Evolutionary conservation across 2,797 vertebrate genomes (phyloP).

Genomic region (Sebastes melanostomus): DNA sequence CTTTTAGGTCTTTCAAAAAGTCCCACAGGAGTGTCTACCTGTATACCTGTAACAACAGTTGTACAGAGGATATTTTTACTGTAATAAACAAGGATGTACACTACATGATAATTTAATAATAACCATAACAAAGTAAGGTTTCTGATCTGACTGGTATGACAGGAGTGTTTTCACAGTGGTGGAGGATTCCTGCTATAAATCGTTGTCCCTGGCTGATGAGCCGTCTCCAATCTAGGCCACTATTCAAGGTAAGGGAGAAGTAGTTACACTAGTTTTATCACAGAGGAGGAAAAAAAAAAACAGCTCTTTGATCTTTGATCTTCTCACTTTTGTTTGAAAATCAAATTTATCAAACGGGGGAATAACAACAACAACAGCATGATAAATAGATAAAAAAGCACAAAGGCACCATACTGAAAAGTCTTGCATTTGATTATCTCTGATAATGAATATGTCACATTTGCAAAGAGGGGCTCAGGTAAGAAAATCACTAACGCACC

Average conservation of each 20-base stretch:
- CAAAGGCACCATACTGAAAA: constrained; percentile 78
- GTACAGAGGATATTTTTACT: not conserved
- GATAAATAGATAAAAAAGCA: constrained; percentile 73
- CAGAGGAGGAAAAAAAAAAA: constrained; percentile 50
- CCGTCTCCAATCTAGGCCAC: constrained; percentile 75
- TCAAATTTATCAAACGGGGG: constrained; percentile 84
- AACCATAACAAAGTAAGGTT: not conserved
- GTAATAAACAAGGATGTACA: not conserved
- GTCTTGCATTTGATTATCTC: constrained; percentile 86
- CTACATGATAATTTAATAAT: not conserved
- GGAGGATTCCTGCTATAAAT: constrained; percentile 20
- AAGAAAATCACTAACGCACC: constrained; percentile 72
- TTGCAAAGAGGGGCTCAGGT: constrained; percentile 81
- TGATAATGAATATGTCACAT: constrained; percentile 87
- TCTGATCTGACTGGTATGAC: constrained; percentile 1
- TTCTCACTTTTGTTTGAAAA: constrained; percentile 86
- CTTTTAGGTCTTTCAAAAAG: not conserved
- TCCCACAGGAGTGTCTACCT: not conserved
- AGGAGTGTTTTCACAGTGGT: not conserved
- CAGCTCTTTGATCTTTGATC: constrained; percentile 85
- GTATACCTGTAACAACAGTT: not conserved
- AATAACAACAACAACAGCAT: constrained; percentile 81
- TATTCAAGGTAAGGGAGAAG: constrained; percentile 68
- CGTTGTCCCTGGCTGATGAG: constrained; percentile 57
- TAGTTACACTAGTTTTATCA: constrained; percentile 73